Evolutionary conservation across 2,797 vertebrate genomes (phyloP), one percentile per base, ranked within the genome.

Genomic region (Staurois parvus): DNA sequence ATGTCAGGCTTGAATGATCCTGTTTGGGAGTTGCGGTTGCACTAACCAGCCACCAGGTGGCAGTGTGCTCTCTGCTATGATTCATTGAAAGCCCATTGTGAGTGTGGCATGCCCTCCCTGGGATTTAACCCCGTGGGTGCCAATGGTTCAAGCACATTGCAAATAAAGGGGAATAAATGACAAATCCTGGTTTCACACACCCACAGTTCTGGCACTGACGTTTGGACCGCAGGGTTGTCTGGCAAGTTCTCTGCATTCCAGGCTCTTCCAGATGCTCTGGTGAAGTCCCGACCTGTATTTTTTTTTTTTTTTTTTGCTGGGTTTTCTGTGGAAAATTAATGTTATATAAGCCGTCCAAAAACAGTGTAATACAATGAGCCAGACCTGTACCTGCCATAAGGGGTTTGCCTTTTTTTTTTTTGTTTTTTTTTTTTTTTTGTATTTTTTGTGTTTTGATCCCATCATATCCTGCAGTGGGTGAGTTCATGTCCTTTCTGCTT

Each of bases 401-500:
- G 15, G 37, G 32, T 29, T 68, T 37, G 24, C 59, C 4, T 74
- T n/a, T 32, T 26, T 8, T 37, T 37, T 37, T n/a, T n/a, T n/a
- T n/a, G n/a, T n/a, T n/a, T n/a, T n/a, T n/a, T n/a, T n/a, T n/a
- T n/a, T n/a, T n/a, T n/a, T n/a, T n/a, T n/a, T n/a, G n/a, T n/a
- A n/a, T n/a, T n/a, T n/a, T n/a, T n/a, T n/a, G n/a, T 34, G 34
- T 34, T 34, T 40, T 76, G 66, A 80, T 56, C 68, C n/a, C 26
- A 62, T 26, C 32, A 56, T 72, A 15, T 76, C 48, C 74, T 45
- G 45, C 72, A 72, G 45, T 40, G 45, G 48, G 52, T 82, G 48
- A 82, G 37, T 81, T 81, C n/a, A 70, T 81, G 29, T 85, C 64
- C 32, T 76, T 94, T 69, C 90, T 91, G n/a, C 90, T 91, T 40